Evolutionary conservation across 2,797 vertebrate genomes (phyloP).

Genomic region (Acanthopagrus latus): DNA sequence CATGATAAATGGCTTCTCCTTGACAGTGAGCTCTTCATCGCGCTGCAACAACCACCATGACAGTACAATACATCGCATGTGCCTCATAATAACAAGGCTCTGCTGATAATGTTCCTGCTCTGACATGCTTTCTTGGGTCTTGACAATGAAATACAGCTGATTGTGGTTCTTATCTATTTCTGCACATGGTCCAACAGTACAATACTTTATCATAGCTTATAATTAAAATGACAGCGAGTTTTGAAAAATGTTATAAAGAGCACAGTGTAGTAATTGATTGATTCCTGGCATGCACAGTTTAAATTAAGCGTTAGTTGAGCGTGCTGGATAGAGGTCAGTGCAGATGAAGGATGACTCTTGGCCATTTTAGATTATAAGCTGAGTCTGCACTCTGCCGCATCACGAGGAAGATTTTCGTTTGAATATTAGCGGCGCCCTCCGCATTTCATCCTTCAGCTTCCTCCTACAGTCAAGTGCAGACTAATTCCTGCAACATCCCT

Average conservation of each 20-base stretch:
- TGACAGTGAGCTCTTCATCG: conserved; percentile 64
- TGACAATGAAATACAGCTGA: conserved; percentile 32
- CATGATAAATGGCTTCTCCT: conserved; percentile 65
- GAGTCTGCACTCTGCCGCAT: conserved; percentile 46
- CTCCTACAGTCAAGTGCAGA: conserved; percentile 41
- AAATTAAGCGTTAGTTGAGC: conserved; percentile 11
- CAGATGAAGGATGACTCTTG: conserved; percentile 46
- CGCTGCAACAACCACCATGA: conserved; percentile 24
- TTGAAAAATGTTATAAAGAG: conserved; percentile 13
- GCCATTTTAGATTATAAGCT: conserved; percentile 40
- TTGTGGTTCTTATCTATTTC: conserved; percentile 28
- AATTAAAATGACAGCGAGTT: conserved; percentile 39
- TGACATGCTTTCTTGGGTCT: conserved; percentile 26
- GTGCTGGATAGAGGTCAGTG: conserved; percentile 23
- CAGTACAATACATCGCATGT: background rate
- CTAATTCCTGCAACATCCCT: conserved; percentile 50
- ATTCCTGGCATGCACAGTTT: conserved; percentile 21
- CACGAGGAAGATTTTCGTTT: conserved; percentile 31
- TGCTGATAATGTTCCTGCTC: conserved; percentile 11
- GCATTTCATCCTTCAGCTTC: conserved; percentile 32
- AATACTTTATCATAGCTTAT: conserved; percentile 29
- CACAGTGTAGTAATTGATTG: background rate
- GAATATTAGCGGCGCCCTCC: conserved; percentile 30
- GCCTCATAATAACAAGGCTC: conserved; percentile 15
- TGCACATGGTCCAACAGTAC: conserved; percentile 14